Evolutionary conservation across 2,888 invertebrate species (phyloP).

Genomic region (Syrphus vitripennis): DNA sequence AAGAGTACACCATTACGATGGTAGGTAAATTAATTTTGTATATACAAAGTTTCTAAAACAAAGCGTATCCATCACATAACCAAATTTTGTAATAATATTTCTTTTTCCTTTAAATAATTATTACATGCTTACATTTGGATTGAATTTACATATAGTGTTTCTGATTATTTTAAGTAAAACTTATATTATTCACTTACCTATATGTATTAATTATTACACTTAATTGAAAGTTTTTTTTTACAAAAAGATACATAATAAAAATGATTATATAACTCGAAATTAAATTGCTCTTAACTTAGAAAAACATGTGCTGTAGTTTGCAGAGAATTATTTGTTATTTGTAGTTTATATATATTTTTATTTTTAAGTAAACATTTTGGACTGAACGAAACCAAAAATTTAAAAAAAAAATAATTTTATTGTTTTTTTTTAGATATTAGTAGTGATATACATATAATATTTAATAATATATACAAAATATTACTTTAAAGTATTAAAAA

Average conservation of each 20-base stretch:
- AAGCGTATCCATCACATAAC: constrained; percentile 41
- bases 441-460: neutral
- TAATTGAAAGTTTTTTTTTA: constrained; percentile 25
- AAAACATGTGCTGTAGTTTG: neutral
- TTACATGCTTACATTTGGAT: constrained; percentile 62
- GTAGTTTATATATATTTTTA: constrained; percentile 13
- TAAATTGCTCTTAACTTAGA: neutral
- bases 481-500: constrained; percentile 19
- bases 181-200: neutral
- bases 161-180: constrained; percentile 79
- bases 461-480: neutral
- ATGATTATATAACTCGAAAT: neutral
- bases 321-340: constrained; percentile 2
- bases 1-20: constrained; percentile 79
- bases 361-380: constrained; percentile 59
- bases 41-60: constrained; percentile 23
- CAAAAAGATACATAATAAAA: neutral
- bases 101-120: constrained; percentile 41
- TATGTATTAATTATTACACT: constrained; percentile 18
- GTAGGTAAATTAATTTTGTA: constrained; percentile 36
- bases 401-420: neutral
- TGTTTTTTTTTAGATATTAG: constrained; percentile 7
- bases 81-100: constrained; percentile 18
- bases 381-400: constrained; percentile 69
- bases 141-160: constrained; percentile 74